Percentiles rank a stretch among this genome's conserved stretches.
Evolutionary conservation across 2,797 vertebrate species (phyloP).

Genomic region (Acropternis orthonyx): DNA sequence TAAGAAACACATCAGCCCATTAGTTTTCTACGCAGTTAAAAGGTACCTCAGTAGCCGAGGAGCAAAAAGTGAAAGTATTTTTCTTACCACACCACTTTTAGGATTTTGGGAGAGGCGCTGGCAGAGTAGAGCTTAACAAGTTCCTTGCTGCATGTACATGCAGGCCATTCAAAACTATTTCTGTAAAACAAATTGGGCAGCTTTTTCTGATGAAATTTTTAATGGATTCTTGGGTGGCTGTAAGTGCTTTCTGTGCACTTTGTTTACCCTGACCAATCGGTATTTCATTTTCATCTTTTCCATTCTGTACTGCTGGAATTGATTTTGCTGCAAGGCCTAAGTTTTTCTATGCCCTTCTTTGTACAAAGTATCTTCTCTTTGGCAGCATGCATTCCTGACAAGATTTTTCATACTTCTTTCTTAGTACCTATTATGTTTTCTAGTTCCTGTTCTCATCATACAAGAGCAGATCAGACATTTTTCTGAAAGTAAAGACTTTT

Average conservation of each 20-base stretch:
- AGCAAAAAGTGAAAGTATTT: background rate
- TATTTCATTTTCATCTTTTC: background rate
- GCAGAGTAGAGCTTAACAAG: background rate
- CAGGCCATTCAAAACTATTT: background rate
- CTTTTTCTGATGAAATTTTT: background rate
- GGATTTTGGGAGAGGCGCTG: background rate
- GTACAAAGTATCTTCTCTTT: background rate
- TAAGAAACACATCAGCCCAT: background rate
- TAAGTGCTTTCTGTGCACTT: background rate
- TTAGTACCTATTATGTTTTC: background rate
- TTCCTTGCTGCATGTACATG: background rate
- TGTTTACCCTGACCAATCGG: background rate
- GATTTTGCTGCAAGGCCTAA: background rate
- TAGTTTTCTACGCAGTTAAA: background rate
- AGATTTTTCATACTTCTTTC: background rate
- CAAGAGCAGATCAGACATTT: background rate
- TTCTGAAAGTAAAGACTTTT: background rate
- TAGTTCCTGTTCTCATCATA: background rate
- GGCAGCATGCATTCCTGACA: background rate
- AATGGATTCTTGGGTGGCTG: background rate
- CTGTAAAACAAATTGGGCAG: background rate
- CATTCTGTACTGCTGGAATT: background rate
- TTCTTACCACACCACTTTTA: background rate
- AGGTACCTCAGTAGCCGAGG: background rate
- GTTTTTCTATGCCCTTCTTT: background rate